Evolutionary conservation across 2,113 vertebrate genomes (phyloP), one percentile per base, ranked within the genome.

Genomic region (Neomonachus schauinslandi): DNA sequence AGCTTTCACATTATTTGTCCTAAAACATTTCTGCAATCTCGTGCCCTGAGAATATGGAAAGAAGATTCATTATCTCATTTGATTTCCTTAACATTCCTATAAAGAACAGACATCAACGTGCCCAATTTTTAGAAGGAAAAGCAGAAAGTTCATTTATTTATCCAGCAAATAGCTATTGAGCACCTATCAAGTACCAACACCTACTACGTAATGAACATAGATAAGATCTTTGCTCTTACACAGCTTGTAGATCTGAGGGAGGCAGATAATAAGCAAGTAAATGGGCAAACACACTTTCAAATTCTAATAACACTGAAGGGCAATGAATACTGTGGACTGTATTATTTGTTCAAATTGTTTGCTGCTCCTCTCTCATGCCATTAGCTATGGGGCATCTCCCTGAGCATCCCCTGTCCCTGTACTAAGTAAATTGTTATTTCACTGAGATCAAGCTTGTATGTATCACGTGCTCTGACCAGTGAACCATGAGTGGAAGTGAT

Each of bases 41-140:
- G 1, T 74, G 9, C n/a, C 21, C 26, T 80, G 36, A 91, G 14
- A 84, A 81, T 55, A 96, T 83, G 49, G 33, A 90, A 61, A 93
- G 16, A 87, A 84, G 69, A 57, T 46, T 67, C 0, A 49, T 69
- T 39, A 26, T 84, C n/a, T 94, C 39, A 89, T 77, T 89, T 85
- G 49, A 71, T 88, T 39, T 85, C 76, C 28, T 82, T 91, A 86
- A 33, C 31, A 85, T 82, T 46, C 33, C 10, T 94, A 49, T 77
- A 84, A 95, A 95, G 51, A 97, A 96, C 2, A 74, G n/a, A 26
- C 90, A 57, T 42, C 36, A 65, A 31, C 4, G 57, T 74, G n/a
- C 7, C 42, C 59, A 36, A 7, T 94, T 94, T 88, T 82, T 4
- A 19, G 59, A 71, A 76, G 18, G 51, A 87, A 76, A 94, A 88